phyloP scores from a whole-genome alignment of 2,113 vertebrate species.

The Grantiella picta region DNA sequence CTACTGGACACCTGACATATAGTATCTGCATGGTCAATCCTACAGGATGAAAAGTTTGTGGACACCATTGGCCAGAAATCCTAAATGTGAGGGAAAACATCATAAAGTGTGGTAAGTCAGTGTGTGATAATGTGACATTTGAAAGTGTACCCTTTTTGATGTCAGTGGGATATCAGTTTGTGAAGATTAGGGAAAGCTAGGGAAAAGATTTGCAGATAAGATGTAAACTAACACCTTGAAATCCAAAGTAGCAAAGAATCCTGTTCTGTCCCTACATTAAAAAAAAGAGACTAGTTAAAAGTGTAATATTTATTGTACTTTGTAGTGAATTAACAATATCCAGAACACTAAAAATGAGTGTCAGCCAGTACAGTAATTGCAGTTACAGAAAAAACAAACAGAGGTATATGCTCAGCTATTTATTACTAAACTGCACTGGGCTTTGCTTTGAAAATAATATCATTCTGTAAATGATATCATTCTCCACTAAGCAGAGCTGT shows the following conservation, averaged over 20 bases:
- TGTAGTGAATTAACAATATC: neutral
- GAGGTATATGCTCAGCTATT: neutral
- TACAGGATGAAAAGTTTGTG: neutral
- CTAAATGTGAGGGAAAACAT: neutral
- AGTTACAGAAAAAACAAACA: neutral
- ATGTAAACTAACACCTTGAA: neutral
- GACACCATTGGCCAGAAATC: neutral
- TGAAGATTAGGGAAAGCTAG: neutral
- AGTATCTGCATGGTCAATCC: neutral
- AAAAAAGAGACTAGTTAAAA: neutral
- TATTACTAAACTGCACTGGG: neutral
- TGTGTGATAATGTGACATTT: neutral
- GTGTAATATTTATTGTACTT: neutral
- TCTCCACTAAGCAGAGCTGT: neutral
- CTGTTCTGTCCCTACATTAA: neutral
- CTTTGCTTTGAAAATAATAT: neutral
- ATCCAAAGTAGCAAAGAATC: neutral
- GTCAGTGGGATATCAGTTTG: neutral
- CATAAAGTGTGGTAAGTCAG: neutral
- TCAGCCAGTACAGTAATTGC: neutral
- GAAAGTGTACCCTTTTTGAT: neutral
- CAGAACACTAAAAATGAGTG: neutral
- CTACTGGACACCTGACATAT: accelerated
- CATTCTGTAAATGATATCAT: neutral
- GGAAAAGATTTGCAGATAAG: neutral